These are phyloP conservation scores for Drosophila trapezifrons DNA, from an alignment of 1,140 invertebrate genomes.

Conservation along the genomic window DNA sequence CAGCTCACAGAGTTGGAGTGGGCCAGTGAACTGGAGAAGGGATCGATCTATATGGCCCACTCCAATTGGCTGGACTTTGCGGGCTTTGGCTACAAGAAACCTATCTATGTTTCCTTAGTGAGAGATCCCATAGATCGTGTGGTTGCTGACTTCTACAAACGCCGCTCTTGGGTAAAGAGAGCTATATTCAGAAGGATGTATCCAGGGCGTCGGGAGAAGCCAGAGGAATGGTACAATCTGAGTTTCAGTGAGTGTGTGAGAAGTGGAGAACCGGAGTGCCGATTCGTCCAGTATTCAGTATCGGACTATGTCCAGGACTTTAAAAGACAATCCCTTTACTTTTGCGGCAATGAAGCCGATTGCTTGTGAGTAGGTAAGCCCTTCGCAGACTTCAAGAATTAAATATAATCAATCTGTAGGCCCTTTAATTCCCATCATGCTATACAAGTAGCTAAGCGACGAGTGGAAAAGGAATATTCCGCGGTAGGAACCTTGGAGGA, in stretches of 20 bases:
- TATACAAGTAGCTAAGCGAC: conserved; percentile 91
- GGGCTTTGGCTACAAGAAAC: conserved; percentile 90
- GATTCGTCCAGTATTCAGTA: conserved; percentile 90
- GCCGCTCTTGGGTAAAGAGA: conserved; percentile 91
- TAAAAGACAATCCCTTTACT: conserved; percentile 91
- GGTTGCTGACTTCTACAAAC: conserved; percentile 90
- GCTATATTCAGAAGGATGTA: conserved; percentile 94
- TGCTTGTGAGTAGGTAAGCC: conserved; percentile 89
- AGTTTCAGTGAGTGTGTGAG: conserved; percentile 94
- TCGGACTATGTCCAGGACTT: conserved; percentile 92
- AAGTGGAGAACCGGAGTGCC: conserved; percentile 92
- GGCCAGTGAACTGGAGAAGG: conserved; percentile 70
- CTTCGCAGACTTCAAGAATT: not conserved
- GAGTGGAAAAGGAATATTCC: conserved; percentile 93
- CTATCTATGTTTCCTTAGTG: conserved; percentile 94
- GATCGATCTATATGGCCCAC: conserved; percentile 72
- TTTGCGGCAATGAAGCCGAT: conserved; percentile 93
- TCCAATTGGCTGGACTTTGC: conserved; percentile 85
- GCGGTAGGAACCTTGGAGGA: conserved; percentile 94
- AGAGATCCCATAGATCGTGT: conserved; percentile 94
- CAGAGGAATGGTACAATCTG: conserved; percentile 93
- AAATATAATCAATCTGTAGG: conserved; percentile 82
- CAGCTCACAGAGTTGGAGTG: conserved; percentile 86
- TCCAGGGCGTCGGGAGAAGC: conserved; percentile 92
- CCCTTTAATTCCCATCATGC: conserved; percentile 92